Percentiles rank a stretch among this genome's conserved stretches.
Evolutionary conservation across 2,888 invertebrate species (phyloP).

Genomic region (Diarsia mendica): DNA sequence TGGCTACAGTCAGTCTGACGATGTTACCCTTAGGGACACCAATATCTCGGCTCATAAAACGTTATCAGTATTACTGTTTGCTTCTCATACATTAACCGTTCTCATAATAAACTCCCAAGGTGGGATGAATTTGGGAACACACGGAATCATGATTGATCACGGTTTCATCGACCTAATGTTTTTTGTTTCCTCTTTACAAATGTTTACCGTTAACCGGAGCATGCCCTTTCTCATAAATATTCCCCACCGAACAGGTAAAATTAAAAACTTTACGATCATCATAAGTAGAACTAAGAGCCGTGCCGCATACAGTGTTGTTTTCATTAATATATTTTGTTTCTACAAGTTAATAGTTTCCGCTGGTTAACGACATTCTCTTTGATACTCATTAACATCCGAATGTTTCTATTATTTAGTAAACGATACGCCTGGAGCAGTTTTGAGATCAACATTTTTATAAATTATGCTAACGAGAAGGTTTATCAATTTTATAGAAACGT

Average conservation of each 20-base stretch:
- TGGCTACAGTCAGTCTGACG: background rate
- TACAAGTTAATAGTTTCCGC: slow-evolving; percentile 67
- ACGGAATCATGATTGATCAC: slow-evolving; percentile 19
- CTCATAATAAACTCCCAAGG: slow-evolving; percentile 7
- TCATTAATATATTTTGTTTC: slow-evolving; percentile 67
- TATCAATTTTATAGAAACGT: slow-evolving; percentile 41
- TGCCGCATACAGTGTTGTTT: slow-evolving; percentile 61
- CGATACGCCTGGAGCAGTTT: slow-evolving; percentile 52
- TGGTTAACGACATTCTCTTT: slow-evolving; percentile 60
- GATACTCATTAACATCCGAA: slow-evolving; percentile 68
- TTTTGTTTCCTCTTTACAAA: slow-evolving; percentile 30
- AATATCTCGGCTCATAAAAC: background rate
- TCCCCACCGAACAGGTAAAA: slow-evolving; percentile 46
- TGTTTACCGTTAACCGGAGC: slow-evolving; percentile 31
- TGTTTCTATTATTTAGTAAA: slow-evolving; percentile 67
- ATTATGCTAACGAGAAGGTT: slow-evolving; percentile 54
- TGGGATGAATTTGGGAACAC: slow-evolving; percentile 15
- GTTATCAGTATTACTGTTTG: background rate
- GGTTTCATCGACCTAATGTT: slow-evolving; percentile 9
- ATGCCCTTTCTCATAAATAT: slow-evolving; percentile 58
- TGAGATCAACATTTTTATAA: slow-evolving; percentile 47
- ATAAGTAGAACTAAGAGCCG: slow-evolving; percentile 50
- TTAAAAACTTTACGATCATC: slow-evolving; percentile 61
- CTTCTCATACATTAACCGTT: background rate
- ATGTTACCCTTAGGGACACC: background rate